Evolutionary conservation across 2,888 invertebrate species (phyloP).

Genomic region (Neoscelio sp.): DNA sequence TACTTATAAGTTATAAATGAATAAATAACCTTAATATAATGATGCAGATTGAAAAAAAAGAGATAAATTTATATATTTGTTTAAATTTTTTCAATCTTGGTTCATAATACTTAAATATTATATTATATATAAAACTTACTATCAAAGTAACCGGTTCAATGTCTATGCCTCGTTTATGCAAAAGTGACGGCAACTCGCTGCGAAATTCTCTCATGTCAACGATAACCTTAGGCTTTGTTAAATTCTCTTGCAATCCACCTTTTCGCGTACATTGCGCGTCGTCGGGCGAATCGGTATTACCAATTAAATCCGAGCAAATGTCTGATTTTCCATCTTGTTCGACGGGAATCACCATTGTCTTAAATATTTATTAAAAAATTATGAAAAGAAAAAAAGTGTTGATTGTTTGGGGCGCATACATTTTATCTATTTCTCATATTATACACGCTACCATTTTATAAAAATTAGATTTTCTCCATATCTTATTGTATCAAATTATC

Average conservation of each 20-base stretch:
- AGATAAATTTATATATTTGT: no score
- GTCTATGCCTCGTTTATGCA: slow-evolving; percentile 96
- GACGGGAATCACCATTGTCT: slow-evolving; percentile 94
- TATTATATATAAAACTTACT: slow-evolving; percentile 80
- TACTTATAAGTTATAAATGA: no score
- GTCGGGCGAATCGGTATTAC: slow-evolving; percentile 71
- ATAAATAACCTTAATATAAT: slow-evolving; percentile 1
- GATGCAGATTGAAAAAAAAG: no score
- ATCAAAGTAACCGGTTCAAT: slow-evolving; percentile 95
- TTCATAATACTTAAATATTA: no score
- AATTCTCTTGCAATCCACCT: slow-evolving; percentile 84
- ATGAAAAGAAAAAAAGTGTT: no score
- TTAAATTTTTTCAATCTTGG: no score
- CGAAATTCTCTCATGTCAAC: slow-evolving; percentile 99
- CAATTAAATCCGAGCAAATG: slow-evolving; percentile 84
- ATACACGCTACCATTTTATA: no score
- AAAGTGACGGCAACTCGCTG: slow-evolving; percentile 96
- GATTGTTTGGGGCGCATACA: no score
- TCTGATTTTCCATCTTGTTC: slow-evolving; percentile 95
- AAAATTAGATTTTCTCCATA: no score
- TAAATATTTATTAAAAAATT: slow-evolving; percentile 66
- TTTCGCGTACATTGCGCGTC: slow-evolving; percentile 85
- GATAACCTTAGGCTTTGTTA: slow-evolving; percentile 85
- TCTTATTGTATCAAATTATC: no score
- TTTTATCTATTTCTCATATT: no score